A percentile compares a stretch with the other conserved stretches of the same genome.
Evolutionary conservation across 2,797 vertebrate species (phyloP).

Genomic region (Dipus sagitta): DNA sequence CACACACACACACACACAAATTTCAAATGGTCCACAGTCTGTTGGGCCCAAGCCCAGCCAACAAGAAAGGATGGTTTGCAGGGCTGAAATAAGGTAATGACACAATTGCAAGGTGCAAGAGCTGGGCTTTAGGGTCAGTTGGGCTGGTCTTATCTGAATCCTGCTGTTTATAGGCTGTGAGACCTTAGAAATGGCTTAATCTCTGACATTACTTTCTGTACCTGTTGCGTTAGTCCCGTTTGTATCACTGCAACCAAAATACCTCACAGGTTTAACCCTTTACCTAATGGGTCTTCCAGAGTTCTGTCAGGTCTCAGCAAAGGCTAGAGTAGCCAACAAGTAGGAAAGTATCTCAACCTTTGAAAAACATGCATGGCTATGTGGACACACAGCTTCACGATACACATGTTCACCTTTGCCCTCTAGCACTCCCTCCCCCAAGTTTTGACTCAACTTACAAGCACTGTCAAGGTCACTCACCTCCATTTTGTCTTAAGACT

Average conservation of each 20-base stretch:
- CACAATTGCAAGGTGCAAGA: no score
- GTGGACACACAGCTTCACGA: neutral
- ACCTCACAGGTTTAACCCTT: neutral
- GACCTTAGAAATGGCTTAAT: neutral
- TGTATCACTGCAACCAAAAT: neutral
- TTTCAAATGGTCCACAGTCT: no score
- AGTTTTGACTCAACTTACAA: neutral
- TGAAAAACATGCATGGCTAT: neutral
- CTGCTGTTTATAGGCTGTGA: neutral
- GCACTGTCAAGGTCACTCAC: neutral
- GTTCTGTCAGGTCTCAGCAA: neutral
- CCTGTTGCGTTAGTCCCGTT: neutral
- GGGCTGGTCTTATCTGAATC: neutral
- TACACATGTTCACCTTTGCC: neutral
- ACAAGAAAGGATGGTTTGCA: neutral
- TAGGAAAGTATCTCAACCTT: neutral
- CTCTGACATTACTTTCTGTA: neutral
- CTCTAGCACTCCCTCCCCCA: neutral
- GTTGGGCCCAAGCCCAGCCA: neutral
- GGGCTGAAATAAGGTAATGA: neutral
- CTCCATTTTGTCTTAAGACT: neutral
- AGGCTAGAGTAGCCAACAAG: neutral
- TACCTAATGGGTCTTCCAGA: neutral
- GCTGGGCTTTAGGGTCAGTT: neutral
- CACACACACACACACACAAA: no score